Base-by-base conservation (phyloP, 2,113 vertebrate species). In the Catharus minimus region DNA sequence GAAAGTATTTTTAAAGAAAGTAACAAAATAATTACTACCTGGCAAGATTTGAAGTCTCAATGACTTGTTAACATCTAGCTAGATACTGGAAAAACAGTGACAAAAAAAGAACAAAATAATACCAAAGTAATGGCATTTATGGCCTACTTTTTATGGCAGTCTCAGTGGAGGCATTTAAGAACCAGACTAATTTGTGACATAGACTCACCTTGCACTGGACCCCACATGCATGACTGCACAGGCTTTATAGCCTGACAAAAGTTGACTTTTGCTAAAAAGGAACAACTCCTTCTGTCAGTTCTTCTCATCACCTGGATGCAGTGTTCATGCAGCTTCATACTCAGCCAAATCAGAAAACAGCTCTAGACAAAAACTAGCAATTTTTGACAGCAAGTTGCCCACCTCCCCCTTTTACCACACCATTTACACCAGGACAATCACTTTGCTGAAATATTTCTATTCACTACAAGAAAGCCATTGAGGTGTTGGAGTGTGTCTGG, bases 181-280 rank as follows among this genome's bases (percentile, higher is more conserved):
- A 72, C 21, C 2, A 86, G 39, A 43, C 21, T 36, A 13, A 43
- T 72, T 86, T 82, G 60, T 86, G 46, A 47, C 11, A 36, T n/a
- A 39, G 0, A 0, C 33, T 76, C 20, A 46, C 52, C 18, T 57
- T 67, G 38, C 4, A 0, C 47, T 4, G 4, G 24, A 52, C 32
- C 85, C 32, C 24, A 46, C 11, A 21, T 47, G 44, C 46, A 49
- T 58, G 38, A 53, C 24, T 44, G 43, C 50, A 33, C 24, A 49
- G 38, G 7, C 5, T 43, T 47, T 39, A 44, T 33, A 55, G 33
- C 16, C 44, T 72, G 44, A 32, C 17, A 94, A 44, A 82, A 50
- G 15, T 6, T 39, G 16, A 30, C 24, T 66, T 36, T 32, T 53
- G 33, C 47, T 66, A 30, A 62, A 88, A 85, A 74, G 43, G 10